A percentile compares a stretch with the other conserved stretches of the same genome.
Conservation (phyloP, 2,113 vertebrate genomes). For the Thamnophis sirtalis region DNA sequence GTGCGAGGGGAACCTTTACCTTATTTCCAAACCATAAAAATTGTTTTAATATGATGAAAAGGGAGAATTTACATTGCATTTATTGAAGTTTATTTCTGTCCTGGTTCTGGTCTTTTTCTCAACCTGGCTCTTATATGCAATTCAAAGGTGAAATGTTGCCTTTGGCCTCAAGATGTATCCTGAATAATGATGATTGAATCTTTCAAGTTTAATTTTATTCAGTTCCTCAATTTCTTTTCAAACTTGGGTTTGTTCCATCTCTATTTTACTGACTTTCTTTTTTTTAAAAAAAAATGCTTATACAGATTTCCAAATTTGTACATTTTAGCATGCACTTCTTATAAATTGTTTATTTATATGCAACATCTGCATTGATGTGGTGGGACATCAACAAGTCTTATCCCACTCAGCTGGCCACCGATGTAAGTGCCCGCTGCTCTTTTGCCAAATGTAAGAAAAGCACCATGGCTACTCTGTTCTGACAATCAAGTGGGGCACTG, state of each 20-base stretch:
- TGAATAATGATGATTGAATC: background rate
- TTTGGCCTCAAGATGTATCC: background rate
- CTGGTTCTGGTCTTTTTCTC: background rate
- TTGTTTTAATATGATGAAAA: conserved; percentile 21
- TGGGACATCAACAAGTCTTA: background rate
- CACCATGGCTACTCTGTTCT: background rate
- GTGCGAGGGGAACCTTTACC: too few species aligned
- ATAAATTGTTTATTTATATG: background rate
- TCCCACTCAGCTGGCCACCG: background rate
- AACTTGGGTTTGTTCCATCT: background rate
- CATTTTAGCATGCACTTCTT: background rate
- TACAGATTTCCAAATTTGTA: background rate
- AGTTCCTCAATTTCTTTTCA: background rate
- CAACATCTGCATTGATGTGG: background rate
- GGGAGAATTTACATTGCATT: background rate
- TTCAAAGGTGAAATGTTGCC: background rate
- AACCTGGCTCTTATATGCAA: background rate
- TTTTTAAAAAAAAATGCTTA: background rate
- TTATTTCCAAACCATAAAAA: conserved; percentile 8
- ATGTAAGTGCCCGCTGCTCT: background rate
- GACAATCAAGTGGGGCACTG: background rate
- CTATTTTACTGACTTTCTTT: background rate
- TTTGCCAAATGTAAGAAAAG: background rate
- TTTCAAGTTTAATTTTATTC: background rate
- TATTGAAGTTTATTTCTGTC: background rate